These are phyloP conservation scores for Bembecia ichneumoniformis DNA, from an alignment of 2,888 invertebrate species.

Conservation along the genomic window DNA sequence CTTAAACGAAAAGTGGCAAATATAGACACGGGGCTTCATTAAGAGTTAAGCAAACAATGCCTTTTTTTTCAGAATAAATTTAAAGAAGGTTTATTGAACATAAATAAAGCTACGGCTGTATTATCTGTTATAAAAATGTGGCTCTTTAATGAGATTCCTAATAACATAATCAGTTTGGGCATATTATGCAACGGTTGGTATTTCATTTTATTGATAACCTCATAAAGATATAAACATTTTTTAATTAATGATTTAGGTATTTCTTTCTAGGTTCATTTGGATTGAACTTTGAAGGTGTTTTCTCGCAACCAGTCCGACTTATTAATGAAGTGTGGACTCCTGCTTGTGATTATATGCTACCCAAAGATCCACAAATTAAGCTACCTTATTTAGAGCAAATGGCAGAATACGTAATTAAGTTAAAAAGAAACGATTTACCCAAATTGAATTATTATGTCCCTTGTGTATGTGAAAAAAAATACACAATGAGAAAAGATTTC, in stretches of 20 bases:
- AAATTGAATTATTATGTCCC: slow-evolving; percentile 26
- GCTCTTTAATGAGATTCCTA: slow-evolving; percentile 46
- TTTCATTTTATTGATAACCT: neutral
- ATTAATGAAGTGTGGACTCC: slow-evolving; percentile 58
- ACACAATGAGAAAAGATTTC: slow-evolving; percentile 19
- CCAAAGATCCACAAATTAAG: slow-evolving; percentile 45
- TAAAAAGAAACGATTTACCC: slow-evolving; percentile 35
- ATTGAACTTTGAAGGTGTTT: slow-evolving; percentile 61
- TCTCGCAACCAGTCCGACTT: slow-evolving; percentile 71
- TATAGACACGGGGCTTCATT: too few species aligned
- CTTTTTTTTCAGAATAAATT: slow-evolving; percentile 21
- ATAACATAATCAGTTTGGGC: slow-evolving; percentile 66
- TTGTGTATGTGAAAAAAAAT: slow-evolving; percentile 33
- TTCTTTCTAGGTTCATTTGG: slow-evolving; percentile 60
- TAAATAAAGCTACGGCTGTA: slow-evolving; percentile 49
- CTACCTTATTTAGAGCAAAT: slow-evolving; percentile 44
- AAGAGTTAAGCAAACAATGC: too few species aligned
- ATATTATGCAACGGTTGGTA: slow-evolving; percentile 63
- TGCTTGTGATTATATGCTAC: slow-evolving; percentile 37
- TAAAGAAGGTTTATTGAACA: slow-evolving; percentile 11
- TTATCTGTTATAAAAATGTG: slow-evolving; percentile 63
- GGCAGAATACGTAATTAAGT: slow-evolving; percentile 30
- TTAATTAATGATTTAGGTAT: slow-evolving; percentile 1
- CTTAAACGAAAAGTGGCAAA: too few species aligned
- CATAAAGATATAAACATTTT: neutral